Evolutionary conservation across 35 echinoderm and acorn worm species (phyloP).

Genomic region (Hemicentrotus pulcherrimus): DNA sequence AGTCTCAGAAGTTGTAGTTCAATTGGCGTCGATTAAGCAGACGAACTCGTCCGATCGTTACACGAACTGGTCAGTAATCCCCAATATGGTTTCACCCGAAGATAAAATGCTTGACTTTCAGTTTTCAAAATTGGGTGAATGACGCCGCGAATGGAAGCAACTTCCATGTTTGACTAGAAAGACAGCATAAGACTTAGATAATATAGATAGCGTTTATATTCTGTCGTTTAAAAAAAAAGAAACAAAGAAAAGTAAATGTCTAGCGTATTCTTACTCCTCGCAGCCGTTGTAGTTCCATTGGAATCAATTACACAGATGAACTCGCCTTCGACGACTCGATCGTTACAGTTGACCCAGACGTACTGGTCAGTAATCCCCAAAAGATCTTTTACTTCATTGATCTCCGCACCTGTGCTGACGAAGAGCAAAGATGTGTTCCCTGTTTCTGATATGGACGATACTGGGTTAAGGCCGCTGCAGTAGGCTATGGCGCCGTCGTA

Average conservation of each 20-base stretch:
- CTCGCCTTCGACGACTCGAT: neutral
- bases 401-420: neutral
- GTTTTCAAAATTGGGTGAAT: no score
- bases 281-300: neutral
- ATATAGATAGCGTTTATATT: no score
- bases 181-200: no score
- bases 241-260: no score
- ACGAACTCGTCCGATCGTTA: neutral
- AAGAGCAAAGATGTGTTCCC: neutral
- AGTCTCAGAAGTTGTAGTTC: no score
- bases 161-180: no score
- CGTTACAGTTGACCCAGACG: neutral
- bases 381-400: neutral
- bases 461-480: neutral
- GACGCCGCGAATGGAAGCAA: no score
- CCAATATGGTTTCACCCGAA: neutral
- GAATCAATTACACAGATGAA: neutral
- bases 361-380: neutral
- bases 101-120: no score
- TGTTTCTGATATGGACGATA: neutral
- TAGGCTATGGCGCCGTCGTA: neutral
- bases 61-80: neutral
- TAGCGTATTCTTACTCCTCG: no score
- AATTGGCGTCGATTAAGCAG: no score
- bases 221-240: no score